These are phyloP conservation scores for Drosophila kambysellisi DNA, from an alignment of 2,888 invertebrate genomes.

Conservation along the genomic window DNA sequence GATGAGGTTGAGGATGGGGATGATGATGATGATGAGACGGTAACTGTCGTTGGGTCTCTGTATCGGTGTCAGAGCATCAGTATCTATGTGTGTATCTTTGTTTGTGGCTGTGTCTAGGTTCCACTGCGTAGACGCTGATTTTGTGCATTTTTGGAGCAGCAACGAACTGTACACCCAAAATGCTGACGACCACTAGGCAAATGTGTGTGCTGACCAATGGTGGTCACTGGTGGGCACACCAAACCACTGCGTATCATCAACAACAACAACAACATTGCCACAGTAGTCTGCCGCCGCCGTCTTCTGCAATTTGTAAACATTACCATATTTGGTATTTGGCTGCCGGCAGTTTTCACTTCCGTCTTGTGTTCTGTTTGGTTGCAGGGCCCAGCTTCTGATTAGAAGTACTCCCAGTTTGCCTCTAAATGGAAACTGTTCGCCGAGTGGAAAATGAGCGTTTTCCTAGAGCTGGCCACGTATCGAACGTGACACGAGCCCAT, in stretches of 20 bases:
- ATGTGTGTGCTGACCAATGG: constrained; percentile 54
- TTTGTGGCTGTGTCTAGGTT: neutral
- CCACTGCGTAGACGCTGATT: constrained; percentile 65
- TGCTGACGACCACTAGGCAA: constrained; percentile 58
- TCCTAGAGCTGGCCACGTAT: neutral
- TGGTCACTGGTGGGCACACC: constrained; percentile 47
- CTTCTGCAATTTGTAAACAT: constrained; percentile 83
- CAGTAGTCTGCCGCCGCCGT: constrained; percentile 31
- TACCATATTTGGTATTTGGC: constrained; percentile 80
- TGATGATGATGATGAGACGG: constrained; percentile 57
- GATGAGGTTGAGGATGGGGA: constrained; percentile 9
- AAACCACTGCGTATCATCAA: constrained; percentile 36
- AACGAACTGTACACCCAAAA: constrained; percentile 20
- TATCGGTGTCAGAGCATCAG: constrained; percentile 49
- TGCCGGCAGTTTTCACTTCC: constrained; percentile 55
- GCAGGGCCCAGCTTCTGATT: constrained; percentile 26
- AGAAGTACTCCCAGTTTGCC: constrained; percentile 8
- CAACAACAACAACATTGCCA: constrained; percentile 9
- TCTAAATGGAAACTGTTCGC: constrained; percentile 24
- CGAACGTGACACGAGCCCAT: neutral
- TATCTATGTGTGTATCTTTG: neutral
- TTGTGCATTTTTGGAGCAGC: constrained; percentile 70
- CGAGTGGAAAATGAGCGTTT: constrained; percentile 20
- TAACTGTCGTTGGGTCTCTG: constrained; percentile 29
- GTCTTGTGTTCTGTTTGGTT: constrained; percentile 38